A percentile compares a stretch with the other conserved stretches of the same genome.
phyloP scores from a whole-genome alignment of 2,888 invertebrate species.

The Apoda limacodes region DNA sequence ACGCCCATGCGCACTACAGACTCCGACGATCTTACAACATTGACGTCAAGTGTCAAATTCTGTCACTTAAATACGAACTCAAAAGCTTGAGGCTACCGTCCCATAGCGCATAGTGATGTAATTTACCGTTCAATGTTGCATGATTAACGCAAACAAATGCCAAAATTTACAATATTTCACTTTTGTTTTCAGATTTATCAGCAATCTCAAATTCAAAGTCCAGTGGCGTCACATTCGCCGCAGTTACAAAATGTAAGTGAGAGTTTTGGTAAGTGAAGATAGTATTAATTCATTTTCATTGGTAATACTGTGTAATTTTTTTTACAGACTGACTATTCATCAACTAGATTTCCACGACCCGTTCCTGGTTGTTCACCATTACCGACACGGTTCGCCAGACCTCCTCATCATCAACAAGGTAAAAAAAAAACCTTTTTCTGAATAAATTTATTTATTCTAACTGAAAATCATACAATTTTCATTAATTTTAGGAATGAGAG shows the following conservation, averaged over 20 bases:
- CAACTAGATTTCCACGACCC: constrained; percentile 53
- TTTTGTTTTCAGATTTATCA: constrained; percentile 49
- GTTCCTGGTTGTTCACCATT: constrained; percentile 56
- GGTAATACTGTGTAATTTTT: constrained; percentile 7
- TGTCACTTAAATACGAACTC: too few species aligned
- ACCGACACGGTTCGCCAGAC: constrained; percentile 53
- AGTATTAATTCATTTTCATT: too few species aligned
- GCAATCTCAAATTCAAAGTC: constrained; percentile 62
- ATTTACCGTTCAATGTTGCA: too few species aligned
- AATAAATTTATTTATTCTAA: neutral
- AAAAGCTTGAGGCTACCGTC: too few species aligned
- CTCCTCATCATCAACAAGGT: constrained; percentile 62
- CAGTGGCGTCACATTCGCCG: constrained; percentile 59
- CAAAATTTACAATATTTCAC: neutral
- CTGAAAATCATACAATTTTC: neutral
- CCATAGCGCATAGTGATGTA: too few species aligned
- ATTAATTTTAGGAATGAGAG: constrained; percentile 46
- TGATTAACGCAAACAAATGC: too few species aligned
- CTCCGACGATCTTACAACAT: too few species aligned
- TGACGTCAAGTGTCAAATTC: too few species aligned
- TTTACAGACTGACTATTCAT: constrained; percentile 40
- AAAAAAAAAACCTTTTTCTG: constrained; percentile 2
- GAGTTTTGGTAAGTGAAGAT: constrained; percentile 1
- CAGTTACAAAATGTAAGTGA: constrained; percentile 56
- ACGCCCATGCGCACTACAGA: too few species aligned